phyloP scores from a whole-genome alignment of 2,888 invertebrate species.

The Silvanus unidentatus region DNA sequence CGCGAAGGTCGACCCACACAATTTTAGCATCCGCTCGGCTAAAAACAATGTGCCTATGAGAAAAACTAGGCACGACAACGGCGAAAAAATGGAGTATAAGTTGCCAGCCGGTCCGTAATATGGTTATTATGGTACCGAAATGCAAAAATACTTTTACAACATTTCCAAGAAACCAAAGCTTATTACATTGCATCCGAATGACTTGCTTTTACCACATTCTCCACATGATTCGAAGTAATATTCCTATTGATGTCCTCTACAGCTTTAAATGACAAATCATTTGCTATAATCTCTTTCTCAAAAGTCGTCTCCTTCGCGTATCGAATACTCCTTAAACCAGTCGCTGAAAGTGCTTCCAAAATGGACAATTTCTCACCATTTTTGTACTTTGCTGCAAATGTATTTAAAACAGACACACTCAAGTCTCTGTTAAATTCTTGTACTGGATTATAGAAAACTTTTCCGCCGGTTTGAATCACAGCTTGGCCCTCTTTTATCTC shows the following conservation, averaged over 20 bases:
- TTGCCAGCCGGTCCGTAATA: too few relatives aligned
- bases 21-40: too few relatives aligned
- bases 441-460: conserved; percentile 97
- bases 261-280: conserved; percentile 81
- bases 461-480: conserved; percentile 64
- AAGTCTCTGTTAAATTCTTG: conserved; percentile 98
- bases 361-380: conserved; percentile 47
- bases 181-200: conserved; percentile 88
- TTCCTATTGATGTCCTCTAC: conserved; percentile 83
- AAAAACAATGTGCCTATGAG: too few relatives aligned
- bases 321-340: conserved; percentile 90
- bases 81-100: too few relatives aligned
- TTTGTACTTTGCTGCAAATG: conserved; percentile 49
- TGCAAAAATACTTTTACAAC: too few relatives aligned
- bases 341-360: conserved; percentile 92
- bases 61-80: too few relatives aligned
- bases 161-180: too few relatives aligned
- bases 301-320: conserved; percentile 91
- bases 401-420: conserved; percentile 67
- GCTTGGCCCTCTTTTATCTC: conserved; percentile 73
- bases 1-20: too few relatives aligned
- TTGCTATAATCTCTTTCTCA: conserved; percentile 78
- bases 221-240: conserved; percentile 67
- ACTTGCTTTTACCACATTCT: conserved; percentile 65
- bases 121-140: too few relatives aligned